Evolutionary conservation across 2,113 vertebrate genomes (phyloP).

Genomic region (Merops nubicus): DNA sequence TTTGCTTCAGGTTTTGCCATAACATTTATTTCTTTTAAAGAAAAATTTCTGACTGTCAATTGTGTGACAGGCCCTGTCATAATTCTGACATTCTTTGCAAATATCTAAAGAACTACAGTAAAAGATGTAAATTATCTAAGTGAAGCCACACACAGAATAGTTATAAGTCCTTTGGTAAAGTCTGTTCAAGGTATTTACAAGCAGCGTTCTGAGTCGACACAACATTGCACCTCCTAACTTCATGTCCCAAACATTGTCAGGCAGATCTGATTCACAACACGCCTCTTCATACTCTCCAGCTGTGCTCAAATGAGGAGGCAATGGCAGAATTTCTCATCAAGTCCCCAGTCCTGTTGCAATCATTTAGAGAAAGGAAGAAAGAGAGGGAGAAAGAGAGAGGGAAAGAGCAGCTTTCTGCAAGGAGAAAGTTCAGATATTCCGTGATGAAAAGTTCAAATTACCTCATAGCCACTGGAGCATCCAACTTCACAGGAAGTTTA

Average conservation of each 20-base stretch:
- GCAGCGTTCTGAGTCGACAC: fast-evolving
- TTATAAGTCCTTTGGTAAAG: neutral
- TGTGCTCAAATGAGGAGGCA: neutral
- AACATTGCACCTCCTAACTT: neutral
- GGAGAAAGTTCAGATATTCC: neutral
- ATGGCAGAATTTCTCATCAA: neutral
- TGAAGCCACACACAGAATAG: neutral
- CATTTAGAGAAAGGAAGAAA: neutral
- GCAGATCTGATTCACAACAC: neutral
- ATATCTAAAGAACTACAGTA: neutral
- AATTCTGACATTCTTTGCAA: neutral
- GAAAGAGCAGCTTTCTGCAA: neutral
- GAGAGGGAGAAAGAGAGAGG: neutral
- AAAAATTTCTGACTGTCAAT: neutral
- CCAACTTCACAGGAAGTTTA: neutral
- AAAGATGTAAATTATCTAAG: neutral
- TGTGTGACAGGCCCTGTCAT: neutral
- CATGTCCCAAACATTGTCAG: neutral
- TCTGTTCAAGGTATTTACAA: neutral
- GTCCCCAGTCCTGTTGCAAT: neutral
- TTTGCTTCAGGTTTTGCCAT: neutral
- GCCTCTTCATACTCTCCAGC: too few species aligned
- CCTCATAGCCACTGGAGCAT: neutral
- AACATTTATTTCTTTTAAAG: neutral
- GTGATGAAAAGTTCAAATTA: neutral